A percentile compares a stretch with the other conserved stretches of the same genome.
Conservation (phyloP, 2,113 vertebrate species). For the Quiscalus mexicanus region DNA sequence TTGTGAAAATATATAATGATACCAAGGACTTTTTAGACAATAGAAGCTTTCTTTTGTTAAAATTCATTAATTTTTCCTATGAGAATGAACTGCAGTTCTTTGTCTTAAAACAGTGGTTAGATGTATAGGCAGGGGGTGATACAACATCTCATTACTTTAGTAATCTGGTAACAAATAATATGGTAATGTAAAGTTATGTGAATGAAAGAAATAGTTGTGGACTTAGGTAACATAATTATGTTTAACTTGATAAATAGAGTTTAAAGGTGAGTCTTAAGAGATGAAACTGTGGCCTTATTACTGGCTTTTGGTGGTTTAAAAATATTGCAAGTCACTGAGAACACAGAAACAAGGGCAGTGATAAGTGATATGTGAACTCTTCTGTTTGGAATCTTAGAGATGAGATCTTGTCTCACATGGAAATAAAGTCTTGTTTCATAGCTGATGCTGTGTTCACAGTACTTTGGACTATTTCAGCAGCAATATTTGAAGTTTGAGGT, state of each 20-base stretch:
- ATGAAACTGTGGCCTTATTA: background rate
- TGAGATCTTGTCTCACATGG: background rate
- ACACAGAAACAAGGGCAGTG: background rate
- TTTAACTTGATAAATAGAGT: background rate
- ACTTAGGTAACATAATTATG: background rate
- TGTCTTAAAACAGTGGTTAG: background rate
- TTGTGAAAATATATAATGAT: background rate
- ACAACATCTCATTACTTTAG: background rate
- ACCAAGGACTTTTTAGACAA: background rate
- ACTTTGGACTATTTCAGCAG: background rate
- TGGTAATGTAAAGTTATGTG: background rate
- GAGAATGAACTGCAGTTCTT: background rate
- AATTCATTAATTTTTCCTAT: background rate
- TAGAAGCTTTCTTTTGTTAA: background rate
- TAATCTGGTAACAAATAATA: background rate
- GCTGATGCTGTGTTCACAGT: background rate
- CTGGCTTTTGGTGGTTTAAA: background rate
- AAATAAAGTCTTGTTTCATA: background rate
- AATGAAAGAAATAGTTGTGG: background rate
- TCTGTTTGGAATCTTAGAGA: background rate
- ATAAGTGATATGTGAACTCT: background rate
- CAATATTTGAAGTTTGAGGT: background rate
- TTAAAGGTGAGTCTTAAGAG: background rate
- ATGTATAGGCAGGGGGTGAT: accelerated
- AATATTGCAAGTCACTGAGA: background rate